phyloP scores from a whole-genome alignment of 2,113 vertebrate genomes.

The Bubo blakistoni region DNA sequence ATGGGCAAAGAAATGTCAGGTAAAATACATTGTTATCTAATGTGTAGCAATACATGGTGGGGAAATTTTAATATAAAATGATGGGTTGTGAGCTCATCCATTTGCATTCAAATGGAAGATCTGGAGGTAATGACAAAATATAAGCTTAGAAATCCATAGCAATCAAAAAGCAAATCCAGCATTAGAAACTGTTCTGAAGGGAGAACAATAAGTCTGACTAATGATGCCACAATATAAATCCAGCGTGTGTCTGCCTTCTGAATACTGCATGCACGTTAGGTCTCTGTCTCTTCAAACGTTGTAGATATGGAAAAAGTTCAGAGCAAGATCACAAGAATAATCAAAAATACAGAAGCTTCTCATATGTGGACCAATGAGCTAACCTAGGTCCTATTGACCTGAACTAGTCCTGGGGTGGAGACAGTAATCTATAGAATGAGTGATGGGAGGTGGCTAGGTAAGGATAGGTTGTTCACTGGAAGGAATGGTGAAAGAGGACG shows the following conservation, averaged over 20 bases:
- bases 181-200: neutral
- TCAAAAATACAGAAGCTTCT: neutral
- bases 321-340: neutral
- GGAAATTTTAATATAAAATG: neutral
- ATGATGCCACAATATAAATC: neutral
- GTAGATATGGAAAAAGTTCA: neutral
- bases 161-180: neutral
- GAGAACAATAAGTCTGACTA: neutral
- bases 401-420: neutral
- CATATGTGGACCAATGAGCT: neutral
- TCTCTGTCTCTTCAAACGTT: neutral
- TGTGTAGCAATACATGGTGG: neutral
- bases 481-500: neutral
- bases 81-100: neutral
- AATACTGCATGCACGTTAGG: neutral
- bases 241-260: neutral
- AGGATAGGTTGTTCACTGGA: neutral
- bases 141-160: neutral
- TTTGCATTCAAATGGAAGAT: neutral
- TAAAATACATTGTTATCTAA: neutral
- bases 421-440: neutral
- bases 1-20: neutral
- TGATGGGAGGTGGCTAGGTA: neutral
- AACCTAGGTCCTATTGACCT: neutral
- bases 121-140: neutral